Percentiles rank a stretch among this genome's conserved stretches.
Conservation (phyloP, 2,888 invertebrate genomes). For the Drosophila flavopinicola region DNA sequence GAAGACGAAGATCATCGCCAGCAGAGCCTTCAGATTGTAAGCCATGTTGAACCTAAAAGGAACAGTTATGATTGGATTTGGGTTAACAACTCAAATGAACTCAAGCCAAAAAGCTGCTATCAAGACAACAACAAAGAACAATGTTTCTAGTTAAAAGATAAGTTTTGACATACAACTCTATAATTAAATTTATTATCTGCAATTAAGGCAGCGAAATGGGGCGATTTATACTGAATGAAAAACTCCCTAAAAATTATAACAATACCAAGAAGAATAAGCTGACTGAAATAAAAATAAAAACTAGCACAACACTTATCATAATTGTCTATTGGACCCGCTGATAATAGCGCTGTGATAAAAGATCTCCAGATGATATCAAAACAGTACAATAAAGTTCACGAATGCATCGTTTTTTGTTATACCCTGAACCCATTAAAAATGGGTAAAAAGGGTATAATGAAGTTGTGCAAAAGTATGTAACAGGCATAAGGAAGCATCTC, state of each 20-base stretch:
- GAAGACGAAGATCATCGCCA: slow-evolving; percentile 90
- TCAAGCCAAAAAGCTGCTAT: slow-evolving; percentile 1
- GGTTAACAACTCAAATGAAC: neutral
- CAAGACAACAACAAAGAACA: too few species aligned
- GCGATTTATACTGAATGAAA: neutral
- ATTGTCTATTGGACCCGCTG: neutral
- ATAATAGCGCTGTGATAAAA: neutral
- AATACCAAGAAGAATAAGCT: neutral
- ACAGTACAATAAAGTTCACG: neutral
- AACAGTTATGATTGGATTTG: neutral
- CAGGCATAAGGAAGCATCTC: too few species aligned
- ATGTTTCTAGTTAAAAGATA: too few species aligned
- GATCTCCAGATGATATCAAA: neutral
- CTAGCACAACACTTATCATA: neutral
- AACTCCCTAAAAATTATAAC: neutral
- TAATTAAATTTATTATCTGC: neutral
- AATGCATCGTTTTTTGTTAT: too few species aligned
- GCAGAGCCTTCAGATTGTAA: slow-evolving; percentile 86
- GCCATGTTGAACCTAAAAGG: slow-evolving; percentile 42
- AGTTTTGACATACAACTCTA: neutral
- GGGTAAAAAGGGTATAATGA: too few species aligned
- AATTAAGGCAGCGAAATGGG: neutral
- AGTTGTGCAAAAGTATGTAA: too few species aligned
- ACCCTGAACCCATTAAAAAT: too few species aligned
- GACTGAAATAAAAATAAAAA: too few species aligned